Base-by-base conservation (phyloP, 2,113 vertebrate genomes). In the Oreochromis niloticus region DNA sequence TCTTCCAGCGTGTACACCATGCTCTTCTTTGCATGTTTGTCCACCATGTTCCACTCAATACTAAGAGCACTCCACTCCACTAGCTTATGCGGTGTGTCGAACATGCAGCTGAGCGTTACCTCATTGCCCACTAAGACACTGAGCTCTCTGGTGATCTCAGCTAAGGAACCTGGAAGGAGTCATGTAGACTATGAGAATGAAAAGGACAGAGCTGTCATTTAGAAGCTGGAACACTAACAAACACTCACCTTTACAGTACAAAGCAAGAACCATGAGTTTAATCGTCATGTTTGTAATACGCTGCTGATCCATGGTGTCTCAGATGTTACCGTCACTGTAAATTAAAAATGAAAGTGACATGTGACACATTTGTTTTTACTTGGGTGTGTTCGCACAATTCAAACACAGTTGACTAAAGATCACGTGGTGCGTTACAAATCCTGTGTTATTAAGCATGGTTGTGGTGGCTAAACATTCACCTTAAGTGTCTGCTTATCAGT, bases 1-100 rank as follows among this genome's bases (percentile, higher is more conserved):
- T 92, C 93, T 73, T 90, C 91, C 36, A 95, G 91, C 3, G 56
- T 84, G 86, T 94, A 95, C 59, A 96, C 79, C 0, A 30, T 14
- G 1, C 48, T 90, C 48, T 59, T 90, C 39, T 43, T 34, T 8
- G 24, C 19, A 0, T 17, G 82, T 43, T 24, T 59, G 34, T 88
- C 56, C 57, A 87, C 59, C 82, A 73, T 9, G 57, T 87, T 90
- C 90, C 93, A 92, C 85, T 93, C 88, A 16, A 94, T 19, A 3
- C 86, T 91, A 73, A 93, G 81, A n/a, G 52, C 1, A 6, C 82
- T 87, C 89, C 46, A 82, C 57, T 89, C 59, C 54, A 68, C 43
- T 54, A 9, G 56, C 22, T 7, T 48, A n/a, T 55, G 30, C 14
- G 36, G 46, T 24, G 19, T 83, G 55, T 80, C n/a, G 9, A 92